phyloP scores from a whole-genome alignment of 2,113 vertebrate genomes.

The Numida meleagris region DNA sequence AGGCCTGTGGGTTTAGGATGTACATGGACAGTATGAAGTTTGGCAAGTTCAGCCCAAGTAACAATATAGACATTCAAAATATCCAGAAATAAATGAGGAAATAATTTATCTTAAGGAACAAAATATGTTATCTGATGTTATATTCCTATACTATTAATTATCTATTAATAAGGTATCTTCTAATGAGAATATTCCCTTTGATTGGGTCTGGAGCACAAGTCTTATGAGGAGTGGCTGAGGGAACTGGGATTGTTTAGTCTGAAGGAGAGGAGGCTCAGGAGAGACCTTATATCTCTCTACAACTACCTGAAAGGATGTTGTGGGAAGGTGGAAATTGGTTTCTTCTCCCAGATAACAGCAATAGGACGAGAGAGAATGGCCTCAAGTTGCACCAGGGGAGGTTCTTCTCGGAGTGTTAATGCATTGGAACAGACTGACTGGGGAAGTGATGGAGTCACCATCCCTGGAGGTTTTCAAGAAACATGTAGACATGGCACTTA shows the following conservation, averaged over 20 bases:
- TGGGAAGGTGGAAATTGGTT: neutral
- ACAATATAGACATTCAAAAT: neutral
- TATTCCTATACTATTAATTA: neutral
- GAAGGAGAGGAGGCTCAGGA: neutral
- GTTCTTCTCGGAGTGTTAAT: too few species aligned
- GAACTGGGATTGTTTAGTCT: too few species aligned
- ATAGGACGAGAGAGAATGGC: too few species aligned
- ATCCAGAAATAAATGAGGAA: neutral
- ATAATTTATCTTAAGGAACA: neutral
- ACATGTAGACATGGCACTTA: too few species aligned
- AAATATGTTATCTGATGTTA: neutral
- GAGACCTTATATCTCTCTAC: neutral
- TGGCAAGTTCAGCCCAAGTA: neutral
- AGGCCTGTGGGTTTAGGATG: neutral
- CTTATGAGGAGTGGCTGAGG: too few species aligned
- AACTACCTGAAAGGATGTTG: neutral
- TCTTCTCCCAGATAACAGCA: too few species aligned
- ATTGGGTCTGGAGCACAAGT: too few species aligned
- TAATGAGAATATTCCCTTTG: neutral
- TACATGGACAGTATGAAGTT: fast-evolving
- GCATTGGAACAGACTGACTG: too few species aligned
- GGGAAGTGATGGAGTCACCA: too few species aligned
- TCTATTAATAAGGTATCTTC: neutral
- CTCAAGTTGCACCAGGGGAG: too few species aligned
- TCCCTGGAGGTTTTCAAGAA: too few species aligned